phyloP scores from a whole-genome alignment of 1,140 invertebrate genomes.

The Acromyrmex echinatior region DNA sequence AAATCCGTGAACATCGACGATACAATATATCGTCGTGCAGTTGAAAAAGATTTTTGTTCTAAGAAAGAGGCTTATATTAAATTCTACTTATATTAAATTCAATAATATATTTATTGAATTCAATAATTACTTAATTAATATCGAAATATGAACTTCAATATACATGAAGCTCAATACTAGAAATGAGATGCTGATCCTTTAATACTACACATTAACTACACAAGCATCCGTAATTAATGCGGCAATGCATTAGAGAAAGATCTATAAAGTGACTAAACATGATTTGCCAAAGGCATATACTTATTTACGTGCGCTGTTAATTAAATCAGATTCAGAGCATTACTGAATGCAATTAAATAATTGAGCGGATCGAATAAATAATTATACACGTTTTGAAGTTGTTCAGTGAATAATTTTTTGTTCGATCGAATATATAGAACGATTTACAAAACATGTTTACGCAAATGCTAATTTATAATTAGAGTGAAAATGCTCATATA shows the following conservation, averaged over 20 bases:
- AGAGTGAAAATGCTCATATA: too few relatives aligned
- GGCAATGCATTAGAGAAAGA: neutral
- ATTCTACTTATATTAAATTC: slow-evolving; percentile 1
- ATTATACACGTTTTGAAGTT: neutral
- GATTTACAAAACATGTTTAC: neutral
- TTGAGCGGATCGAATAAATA: neutral
- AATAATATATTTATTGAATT: neutral
- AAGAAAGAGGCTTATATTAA: neutral
- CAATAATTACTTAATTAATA: neutral
- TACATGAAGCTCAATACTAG: neutral
- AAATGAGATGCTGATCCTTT: neutral
- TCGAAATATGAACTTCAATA: neutral
- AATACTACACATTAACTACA: neutral
- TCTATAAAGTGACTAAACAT: neutral
- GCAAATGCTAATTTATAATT: neutral
- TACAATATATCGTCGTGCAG: neutral
- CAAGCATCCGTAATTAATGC: slow-evolving; percentile 12
- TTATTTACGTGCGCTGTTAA: slow-evolving; percentile 22
- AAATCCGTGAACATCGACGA: neutral
- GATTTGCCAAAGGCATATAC: slow-evolving; percentile 7
- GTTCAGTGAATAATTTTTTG: neutral
- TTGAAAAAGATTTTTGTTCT: neutral
- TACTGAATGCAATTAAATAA: neutral
- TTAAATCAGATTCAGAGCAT: slow-evolving; percentile 17
- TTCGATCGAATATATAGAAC: neutral